Percentiles rank a stretch among this genome's conserved stretches.
phyloP scores from a whole-genome alignment of 2,888 invertebrate species.

The Apamea crenata region DNA sequence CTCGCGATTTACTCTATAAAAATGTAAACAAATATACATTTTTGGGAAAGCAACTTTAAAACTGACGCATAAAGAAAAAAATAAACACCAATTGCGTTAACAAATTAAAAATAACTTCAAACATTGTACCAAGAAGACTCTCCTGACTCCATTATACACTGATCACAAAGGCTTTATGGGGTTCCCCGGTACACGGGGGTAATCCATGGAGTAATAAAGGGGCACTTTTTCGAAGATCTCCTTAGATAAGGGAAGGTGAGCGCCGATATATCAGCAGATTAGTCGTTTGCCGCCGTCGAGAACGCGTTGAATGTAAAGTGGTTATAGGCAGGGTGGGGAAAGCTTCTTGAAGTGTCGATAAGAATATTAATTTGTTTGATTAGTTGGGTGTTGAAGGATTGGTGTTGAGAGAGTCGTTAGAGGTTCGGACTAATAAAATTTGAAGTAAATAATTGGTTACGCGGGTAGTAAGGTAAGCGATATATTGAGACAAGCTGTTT shows the following conservation, averaged over 20 bases:
- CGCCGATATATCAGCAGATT: conserved; percentile 89
- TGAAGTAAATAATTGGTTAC: background rate
- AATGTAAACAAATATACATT: background rate
- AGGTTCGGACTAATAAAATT: background rate
- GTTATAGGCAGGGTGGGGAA: conserved; percentile 69
- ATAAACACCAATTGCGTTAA: background rate
- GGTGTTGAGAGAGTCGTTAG: background rate
- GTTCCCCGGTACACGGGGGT: conserved; percentile 70
- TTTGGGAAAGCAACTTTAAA: background rate
- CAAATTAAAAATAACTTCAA: conserved; percentile 26
- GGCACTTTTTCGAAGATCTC: conserved; percentile 85
- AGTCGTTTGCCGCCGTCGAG: conserved; percentile 83
- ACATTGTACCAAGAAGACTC: conserved; percentile 22
- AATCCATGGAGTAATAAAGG: conserved; percentile 84
- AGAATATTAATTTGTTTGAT: conserved; percentile 41
- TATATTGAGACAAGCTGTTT: background rate
- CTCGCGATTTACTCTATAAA: conserved; percentile 20
- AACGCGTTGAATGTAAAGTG: conserved; percentile 86
- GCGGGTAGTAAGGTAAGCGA: background rate
- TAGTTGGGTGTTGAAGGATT: conserved; percentile 32
- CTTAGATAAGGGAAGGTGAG: conserved; percentile 87
- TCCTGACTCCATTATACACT: conserved; percentile 63
- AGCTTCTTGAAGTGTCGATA: conserved; percentile 54
- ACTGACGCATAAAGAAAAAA: accelerated
- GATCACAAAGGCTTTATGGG: conserved; percentile 71